Evolutionary conservation across 35 echinoderm and acorn worm species (phyloP).

Genomic region (Stichopus chloronotus): DNA sequence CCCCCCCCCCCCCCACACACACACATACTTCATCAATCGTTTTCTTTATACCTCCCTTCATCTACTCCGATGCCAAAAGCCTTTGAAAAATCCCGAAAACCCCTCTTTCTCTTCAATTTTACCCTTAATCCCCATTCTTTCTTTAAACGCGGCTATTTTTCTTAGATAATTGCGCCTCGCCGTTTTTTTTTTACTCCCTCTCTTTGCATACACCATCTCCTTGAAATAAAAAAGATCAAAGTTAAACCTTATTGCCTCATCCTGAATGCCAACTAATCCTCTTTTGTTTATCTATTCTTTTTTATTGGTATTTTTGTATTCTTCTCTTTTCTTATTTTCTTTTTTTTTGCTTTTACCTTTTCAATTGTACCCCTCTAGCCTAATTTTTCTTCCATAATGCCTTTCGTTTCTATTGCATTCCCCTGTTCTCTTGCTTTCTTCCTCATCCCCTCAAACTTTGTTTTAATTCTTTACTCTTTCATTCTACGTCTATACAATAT

Average conservation of each 20-base stretch:
- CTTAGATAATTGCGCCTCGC: constrained; percentile 33
- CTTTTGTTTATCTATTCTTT: not conserved
- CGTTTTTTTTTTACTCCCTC: not conserved
- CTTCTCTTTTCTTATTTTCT: not conserved
- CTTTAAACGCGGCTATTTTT: constrained; percentile 47
- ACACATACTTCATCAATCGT: too few species aligned
- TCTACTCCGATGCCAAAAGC: not conserved
- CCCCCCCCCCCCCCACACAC: too few species aligned
- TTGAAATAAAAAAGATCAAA: constrained; percentile 14
- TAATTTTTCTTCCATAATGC: not conserved
- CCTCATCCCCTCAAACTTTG: not conserved
- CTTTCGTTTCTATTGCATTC: not conserved
- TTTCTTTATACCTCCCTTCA: too few species aligned
- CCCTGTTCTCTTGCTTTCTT: not conserved
- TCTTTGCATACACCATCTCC: too few species aligned
- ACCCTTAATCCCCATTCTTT: constrained; percentile 28
- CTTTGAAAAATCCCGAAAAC: constrained; percentile 31
- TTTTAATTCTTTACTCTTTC: not conserved
- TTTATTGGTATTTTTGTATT: not conserved
- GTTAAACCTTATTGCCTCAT: constrained; percentile 22
- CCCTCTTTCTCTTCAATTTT: not conserved
- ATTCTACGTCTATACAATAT: not conserved
- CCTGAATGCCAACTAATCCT: constrained; percentile 10
- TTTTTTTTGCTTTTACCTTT: not conserved
- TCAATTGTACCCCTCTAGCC: constrained; percentile 34